Percentiles rank a stretch among this genome's conserved stretches.
phyloP scores from a whole-genome alignment of 2,113 vertebrate species.

The Sinocyclocheilus maitianheensis region DNA sequence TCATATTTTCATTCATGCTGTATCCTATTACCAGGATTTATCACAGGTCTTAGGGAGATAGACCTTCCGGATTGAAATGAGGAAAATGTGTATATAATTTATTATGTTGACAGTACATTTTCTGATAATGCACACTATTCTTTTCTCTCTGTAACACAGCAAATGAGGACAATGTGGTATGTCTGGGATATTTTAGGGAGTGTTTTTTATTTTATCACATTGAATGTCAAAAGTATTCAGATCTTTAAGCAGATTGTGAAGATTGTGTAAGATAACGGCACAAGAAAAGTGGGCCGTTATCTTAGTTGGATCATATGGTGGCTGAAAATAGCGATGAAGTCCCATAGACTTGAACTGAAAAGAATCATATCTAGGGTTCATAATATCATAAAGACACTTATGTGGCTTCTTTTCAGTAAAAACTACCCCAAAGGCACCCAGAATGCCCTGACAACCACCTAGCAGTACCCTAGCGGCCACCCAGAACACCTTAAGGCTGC shows the following conservation, averaged over 20 bases:
- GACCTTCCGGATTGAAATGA: slow-evolving; percentile 32
- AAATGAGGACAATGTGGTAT: not conserved
- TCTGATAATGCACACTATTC: slow-evolving; percentile 5
- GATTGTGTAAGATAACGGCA: not conserved
- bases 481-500: not conserved
- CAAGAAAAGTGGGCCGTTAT: not conserved
- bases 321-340: not conserved
- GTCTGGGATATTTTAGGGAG: not conserved
- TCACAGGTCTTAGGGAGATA: slow-evolving; percentile 30
- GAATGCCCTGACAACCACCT: not conserved
- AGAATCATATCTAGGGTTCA: not conserved
- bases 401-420: not conserved
- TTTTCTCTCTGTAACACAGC: not conserved
- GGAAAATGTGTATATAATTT: not conserved
- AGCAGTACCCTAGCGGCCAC: not conserved
- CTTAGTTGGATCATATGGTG: not conserved
- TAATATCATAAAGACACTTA: not conserved
- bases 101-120: slow-evolving; percentile 20
- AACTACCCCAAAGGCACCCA: not conserved
- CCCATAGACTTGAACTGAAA: not conserved
- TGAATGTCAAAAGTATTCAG: not conserved
- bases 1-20: slow-evolving; percentile 43
- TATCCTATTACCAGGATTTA: slow-evolving; percentile 54
- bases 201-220: not conserved
- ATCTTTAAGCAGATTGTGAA: not conserved